Evolutionary conservation across 2,113 vertebrate genomes (phyloP).

Genomic region (Ctenomys sociabilis): DNA sequence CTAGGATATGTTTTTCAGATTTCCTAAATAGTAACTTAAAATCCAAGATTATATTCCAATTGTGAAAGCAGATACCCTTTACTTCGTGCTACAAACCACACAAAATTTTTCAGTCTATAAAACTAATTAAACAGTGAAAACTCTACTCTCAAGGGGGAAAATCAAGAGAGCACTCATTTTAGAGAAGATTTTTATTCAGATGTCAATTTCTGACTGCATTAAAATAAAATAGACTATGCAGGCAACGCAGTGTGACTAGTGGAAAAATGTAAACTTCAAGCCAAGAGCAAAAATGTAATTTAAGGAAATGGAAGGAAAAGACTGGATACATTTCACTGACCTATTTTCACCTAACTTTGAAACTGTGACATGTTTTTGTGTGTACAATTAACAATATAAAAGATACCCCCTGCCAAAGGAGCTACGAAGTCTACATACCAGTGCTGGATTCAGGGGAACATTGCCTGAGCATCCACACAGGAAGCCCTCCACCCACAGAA

Average conservation of each 20-base stretch:
- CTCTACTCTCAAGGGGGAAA: neutral
- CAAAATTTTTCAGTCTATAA: neutral
- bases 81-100: neutral
- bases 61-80: neutral
- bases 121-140: slow-evolving; percentile 28
- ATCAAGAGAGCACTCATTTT: neutral
- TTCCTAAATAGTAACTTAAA: neutral
- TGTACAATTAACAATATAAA: neutral
- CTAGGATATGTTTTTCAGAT: slow-evolving; percentile 4
- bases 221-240: neutral
- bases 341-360: neutral
- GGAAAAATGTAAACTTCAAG: neutral
- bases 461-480: neutral
- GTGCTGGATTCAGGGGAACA: neutral
- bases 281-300: slow-evolving; percentile 19
- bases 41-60: neutral
- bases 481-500: neutral
- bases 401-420: neutral
- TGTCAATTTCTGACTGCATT: slow-evolving; percentile 17
- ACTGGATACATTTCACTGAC: neutral
- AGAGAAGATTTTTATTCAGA: slow-evolving; percentile 34
- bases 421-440: neutral
- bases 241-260: neutral
- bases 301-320: neutral
- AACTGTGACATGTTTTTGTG: neutral